Percentiles rank a stretch among this genome's conserved stretches.
Conservation (phyloP, 2,888 invertebrate species). For the Melangyna quadrimaculata region DNA sequence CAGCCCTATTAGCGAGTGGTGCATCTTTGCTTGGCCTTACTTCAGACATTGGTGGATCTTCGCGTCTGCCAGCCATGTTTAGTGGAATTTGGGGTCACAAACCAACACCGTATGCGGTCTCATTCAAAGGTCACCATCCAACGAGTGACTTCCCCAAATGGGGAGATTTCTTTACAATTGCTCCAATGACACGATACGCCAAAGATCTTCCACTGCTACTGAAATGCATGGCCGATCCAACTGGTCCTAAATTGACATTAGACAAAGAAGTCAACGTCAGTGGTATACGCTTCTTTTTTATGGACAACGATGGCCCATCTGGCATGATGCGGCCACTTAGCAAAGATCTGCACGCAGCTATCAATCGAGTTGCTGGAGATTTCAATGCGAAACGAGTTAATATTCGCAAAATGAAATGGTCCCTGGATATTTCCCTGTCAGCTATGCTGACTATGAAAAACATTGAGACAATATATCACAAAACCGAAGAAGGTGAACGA, state of each 20-base stretch:
- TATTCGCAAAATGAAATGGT: constrained; percentile 85
- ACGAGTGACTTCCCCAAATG: constrained; percentile 84
- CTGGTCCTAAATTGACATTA: constrained; percentile 81
- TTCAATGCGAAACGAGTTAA: constrained; percentile 83
- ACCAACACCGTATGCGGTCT: constrained; percentile 87
- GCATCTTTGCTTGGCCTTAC: constrained; percentile 92
- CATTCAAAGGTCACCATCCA: constrained; percentile 87
- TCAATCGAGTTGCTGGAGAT: constrained; percentile 79
- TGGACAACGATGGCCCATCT: constrained; percentile 88
- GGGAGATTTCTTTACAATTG: constrained; percentile 88
- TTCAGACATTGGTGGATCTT: constrained; percentile 94
- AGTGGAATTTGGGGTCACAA: constrained; percentile 97
- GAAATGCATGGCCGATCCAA: constrained; percentile 85
- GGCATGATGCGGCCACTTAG: constrained; percentile 83
- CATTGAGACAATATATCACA: constrained; percentile 85
- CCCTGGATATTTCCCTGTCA: constrained; percentile 84
- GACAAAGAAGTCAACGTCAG: constrained; percentile 82
- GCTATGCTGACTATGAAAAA: constrained; percentile 85
- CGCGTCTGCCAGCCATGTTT: constrained; percentile 93
- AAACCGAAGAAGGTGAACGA: constrained; percentile 84
- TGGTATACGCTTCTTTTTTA: constrained; percentile 88
- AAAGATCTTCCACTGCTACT: constrained; percentile 90
- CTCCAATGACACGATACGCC: constrained; percentile 94
- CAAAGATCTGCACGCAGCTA: constrained; percentile 79
- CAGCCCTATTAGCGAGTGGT: constrained; percentile 88